These are phyloP conservation scores for Hypena proboscidalis DNA, from an alignment of 2,888 invertebrate species.

Conservation along the genomic window DNA sequence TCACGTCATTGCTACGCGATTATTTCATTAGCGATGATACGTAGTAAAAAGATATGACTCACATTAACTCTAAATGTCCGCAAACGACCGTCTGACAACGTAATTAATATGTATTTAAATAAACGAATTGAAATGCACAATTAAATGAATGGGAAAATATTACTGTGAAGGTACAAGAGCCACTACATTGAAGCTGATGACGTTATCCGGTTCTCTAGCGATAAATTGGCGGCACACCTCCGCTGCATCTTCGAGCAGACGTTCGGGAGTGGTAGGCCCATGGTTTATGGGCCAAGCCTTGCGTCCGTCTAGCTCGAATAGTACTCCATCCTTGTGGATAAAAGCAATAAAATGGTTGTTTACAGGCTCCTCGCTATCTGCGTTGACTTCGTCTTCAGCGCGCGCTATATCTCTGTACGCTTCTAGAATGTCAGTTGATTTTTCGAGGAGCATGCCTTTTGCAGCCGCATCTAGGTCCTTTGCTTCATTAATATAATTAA, in stretches of 20 bases:
- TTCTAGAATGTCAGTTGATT: slow-evolving; percentile 88
- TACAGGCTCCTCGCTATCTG: slow-evolving; percentile 87
- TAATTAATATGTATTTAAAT: slow-evolving; percentile 36
- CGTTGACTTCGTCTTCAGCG: slow-evolving; percentile 92
- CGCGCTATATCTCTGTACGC: slow-evolving; percentile 92
- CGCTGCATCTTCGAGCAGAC: slow-evolving; percentile 92
- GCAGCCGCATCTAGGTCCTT: slow-evolving; percentile 88
- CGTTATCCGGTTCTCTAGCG: slow-evolving; percentile 92
- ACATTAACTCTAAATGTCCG: slow-evolving; percentile 39
- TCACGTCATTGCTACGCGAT: slow-evolving; percentile 53
- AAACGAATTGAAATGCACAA: slow-evolving; percentile 29
- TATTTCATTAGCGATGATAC: slow-evolving; percentile 54
- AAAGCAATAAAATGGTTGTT: slow-evolving; percentile 96
- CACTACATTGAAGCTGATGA: slow-evolving; percentile 94
- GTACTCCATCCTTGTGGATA: slow-evolving; percentile 90
- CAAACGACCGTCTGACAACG: slow-evolving; percentile 34
- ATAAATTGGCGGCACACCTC: slow-evolving; percentile 93
- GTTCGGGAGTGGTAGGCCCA: slow-evolving; percentile 89
- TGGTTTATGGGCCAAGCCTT: slow-evolving; percentile 91
- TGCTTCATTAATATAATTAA: slow-evolving; percentile 90
- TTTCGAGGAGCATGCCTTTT: slow-evolving; percentile 90
- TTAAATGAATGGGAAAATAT: slow-evolving; percentile 31
- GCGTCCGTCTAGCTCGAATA: slow-evolving; percentile 92
- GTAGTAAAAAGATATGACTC: slow-evolving; percentile 37
- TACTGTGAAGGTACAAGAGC: slow-evolving; percentile 87